phyloP scores from a whole-genome alignment of 2,113 vertebrate genomes.

The Perca schrenkii region DNA sequence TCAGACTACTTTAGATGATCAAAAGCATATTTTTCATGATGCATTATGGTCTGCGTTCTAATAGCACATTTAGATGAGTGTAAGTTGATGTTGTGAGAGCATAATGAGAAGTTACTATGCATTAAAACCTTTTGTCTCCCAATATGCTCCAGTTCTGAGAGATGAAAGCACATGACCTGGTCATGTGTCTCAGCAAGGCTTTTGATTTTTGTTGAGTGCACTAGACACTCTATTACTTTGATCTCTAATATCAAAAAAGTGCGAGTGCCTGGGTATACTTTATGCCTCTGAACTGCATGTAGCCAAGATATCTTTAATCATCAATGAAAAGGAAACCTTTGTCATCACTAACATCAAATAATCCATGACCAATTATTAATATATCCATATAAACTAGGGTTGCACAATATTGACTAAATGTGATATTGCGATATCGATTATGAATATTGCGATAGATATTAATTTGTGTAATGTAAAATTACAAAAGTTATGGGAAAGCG shows the following conservation, averaged over 20 bases:
- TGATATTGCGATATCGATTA: too few relatives aligned
- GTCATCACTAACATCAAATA: slow-evolving; percentile 1
- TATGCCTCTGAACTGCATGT: neutral
- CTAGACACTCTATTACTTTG: slow-evolving; percentile 46
- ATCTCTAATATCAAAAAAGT: slow-evolving; percentile 63
- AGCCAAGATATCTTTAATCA: slow-evolving; percentile 8
- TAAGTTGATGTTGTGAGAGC: neutral
- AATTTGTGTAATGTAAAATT: too few relatives aligned
- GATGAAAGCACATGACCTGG: slow-evolving; percentile 58
- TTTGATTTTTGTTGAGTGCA: slow-evolving; percentile 37
- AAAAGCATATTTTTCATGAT: neutral
- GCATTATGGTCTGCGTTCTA: neutral
- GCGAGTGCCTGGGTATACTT: slow-evolving; percentile 5
- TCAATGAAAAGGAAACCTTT: neutral
- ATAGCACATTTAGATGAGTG: neutral
- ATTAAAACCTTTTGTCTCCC: slow-evolving; percentile 16
- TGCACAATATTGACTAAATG: too few relatives aligned
- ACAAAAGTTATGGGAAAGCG: too few relatives aligned
- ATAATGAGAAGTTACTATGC: neutral
- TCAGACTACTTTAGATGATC: neutral
- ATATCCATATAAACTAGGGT: neutral
- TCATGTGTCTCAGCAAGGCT: slow-evolving; percentile 24
- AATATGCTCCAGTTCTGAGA: slow-evolving; percentile 11
- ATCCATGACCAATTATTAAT: neutral
- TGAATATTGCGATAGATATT: too few relatives aligned